These are phyloP conservation scores for Lithophane ornitopus DNA, from an alignment of 2,888 invertebrate species.

Conservation along the genomic window DNA sequence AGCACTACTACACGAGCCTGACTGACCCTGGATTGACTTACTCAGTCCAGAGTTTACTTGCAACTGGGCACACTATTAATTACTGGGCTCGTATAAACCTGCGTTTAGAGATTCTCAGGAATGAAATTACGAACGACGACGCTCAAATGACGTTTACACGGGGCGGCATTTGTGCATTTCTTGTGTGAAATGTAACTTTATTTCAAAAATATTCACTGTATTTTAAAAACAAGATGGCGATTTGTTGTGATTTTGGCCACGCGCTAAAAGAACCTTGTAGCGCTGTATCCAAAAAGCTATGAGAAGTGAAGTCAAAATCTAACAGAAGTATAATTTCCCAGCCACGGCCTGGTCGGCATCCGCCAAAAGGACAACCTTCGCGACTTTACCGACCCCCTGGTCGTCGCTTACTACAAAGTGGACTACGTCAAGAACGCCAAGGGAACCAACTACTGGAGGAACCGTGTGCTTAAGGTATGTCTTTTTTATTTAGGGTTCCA, in stretches of 20 bases:
- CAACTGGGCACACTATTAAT: no score
- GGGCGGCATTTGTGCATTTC: not conserved
- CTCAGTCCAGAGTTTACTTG: no score
- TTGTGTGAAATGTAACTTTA: not conserved
- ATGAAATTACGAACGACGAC: not conserved
- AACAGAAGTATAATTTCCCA: constrained; percentile 74
- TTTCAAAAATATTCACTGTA: no score
- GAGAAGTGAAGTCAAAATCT: not conserved
- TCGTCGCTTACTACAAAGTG: constrained; percentile 97
- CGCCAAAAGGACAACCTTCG: constrained; percentile 95
- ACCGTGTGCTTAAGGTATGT: constrained; percentile 96
- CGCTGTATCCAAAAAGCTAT: not conserved
- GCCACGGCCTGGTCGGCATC: constrained; percentile 97
- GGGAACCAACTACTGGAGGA: constrained; percentile 99
- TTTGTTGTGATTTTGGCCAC: not conserved
- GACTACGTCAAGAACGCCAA: constrained; percentile 99
- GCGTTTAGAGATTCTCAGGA: not conserved
- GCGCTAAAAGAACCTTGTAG: not conserved
- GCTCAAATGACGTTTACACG: not conserved
- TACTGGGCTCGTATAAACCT: no score
- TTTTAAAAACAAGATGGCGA: not conserved
- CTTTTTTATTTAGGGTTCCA: not conserved
- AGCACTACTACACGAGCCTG: no score
- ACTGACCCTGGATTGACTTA: no score
- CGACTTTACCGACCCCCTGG: constrained; percentile 97